These are phyloP conservation scores for Bradynema listronoti DNA, from an alignment of 1,140 invertebrate species.

Conservation along the genomic window DNA sequence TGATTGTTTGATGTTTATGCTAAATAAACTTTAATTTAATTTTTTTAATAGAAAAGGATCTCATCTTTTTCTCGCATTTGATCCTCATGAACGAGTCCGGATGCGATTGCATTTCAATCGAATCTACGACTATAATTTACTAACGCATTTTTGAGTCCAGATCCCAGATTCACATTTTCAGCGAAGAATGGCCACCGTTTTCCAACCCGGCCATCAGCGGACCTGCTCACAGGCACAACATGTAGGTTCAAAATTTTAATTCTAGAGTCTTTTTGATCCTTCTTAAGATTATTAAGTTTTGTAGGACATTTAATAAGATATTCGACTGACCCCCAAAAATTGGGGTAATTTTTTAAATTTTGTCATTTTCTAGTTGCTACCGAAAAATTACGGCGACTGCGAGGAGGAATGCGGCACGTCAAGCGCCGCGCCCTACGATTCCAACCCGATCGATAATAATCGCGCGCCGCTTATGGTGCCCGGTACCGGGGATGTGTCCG, in stretches of 20 bases:
- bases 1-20: too few relatives aligned
- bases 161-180: too few relatives aligned
- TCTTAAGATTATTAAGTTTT: too few relatives aligned
- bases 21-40: too few relatives aligned
- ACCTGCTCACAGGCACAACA: slow-evolving; percentile 23
- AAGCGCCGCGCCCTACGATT: not conserved
- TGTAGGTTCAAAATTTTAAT: slow-evolving; percentile 9
- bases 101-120: too few relatives aligned
- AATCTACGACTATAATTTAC: too few relatives aligned
- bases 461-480: not conserved
- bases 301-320: not conserved
- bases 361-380: slow-evolving; percentile 12
- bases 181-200: slow-evolving; percentile 2
- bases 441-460: not conserved
- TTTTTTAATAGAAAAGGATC: too few relatives aligned
- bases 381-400: not conserved
- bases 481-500: not conserved
- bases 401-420: not conserved
- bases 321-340: not conserved
- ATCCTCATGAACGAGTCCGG: too few relatives aligned
- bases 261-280: too few relatives aligned
- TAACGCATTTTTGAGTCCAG: too few relatives aligned
- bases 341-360: slow-evolving; percentile 7
- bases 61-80: too few relatives aligned
- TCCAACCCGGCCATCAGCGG: slow-evolving; percentile 15